Base-by-base conservation (phyloP, 2,113 vertebrate genomes). In the Brachypodius melanocephalos region DNA sequence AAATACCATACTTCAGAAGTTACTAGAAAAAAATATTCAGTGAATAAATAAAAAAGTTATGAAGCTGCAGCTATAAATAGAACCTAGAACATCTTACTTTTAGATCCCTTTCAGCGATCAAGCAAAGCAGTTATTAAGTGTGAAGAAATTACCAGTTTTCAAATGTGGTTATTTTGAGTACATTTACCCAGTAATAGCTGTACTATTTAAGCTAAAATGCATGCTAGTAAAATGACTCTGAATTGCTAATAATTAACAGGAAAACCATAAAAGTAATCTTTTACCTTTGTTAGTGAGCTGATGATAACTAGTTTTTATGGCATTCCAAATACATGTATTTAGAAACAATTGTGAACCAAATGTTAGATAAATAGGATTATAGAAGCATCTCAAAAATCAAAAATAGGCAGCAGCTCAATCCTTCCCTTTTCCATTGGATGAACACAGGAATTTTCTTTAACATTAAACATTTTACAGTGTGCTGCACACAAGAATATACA, bases 231-330 rank as follows among this genome's bases (percentile, higher is more conserved):
- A 95, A 94, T 75, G 51, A 55, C 86, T 90, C 78, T 86, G 86
- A 92, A 95, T 90, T 93, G 68, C 40, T 89, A 95, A 96, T 89
- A 95, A 95, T 96, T 96, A 91, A 77, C 34, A 55, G 57, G 45
- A 90, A 96, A 94, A 93, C 88, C 74, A 92, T 17, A 46, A 72
- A 96, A 93, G 40, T 86, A 96, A 91, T 92, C 69, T 97, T 95
- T 96, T 91, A 97, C 85, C 79, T 97, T 96, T 97, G 73, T 86
- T 90, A 88, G 84, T 38, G 76, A 91, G 61, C 48, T 36, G 96
- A 90, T 96, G 85, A 93, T 97, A 88, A 91, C 74, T 94, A 75
- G 36, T 58, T 93, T 97, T 97, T 89, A 91, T 68, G 13, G 16
- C 49, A 71, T 93, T 96, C 91, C 75, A 92, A 81, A 96, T 68